Conservation (phyloP, 92 coral and sea anemone genomes). For the Pocillopora grandis region DNA sequence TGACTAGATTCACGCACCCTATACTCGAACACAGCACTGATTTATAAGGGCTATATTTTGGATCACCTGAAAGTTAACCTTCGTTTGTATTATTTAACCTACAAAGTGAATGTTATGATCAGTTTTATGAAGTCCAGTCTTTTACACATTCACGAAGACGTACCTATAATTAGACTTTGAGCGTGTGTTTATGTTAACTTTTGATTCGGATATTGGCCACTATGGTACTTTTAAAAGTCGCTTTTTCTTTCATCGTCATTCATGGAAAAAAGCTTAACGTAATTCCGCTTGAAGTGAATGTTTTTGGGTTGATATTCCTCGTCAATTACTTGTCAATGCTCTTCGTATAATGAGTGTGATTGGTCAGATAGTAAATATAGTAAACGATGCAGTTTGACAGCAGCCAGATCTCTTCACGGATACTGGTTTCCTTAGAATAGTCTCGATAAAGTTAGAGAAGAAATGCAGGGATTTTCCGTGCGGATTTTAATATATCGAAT, state of each 20-base stretch:
- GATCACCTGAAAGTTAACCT: neutral
- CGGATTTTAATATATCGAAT: no score
- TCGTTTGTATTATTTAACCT: neutral
- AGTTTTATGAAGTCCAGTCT: no score
- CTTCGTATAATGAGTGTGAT: neutral
- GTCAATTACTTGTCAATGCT: neutral
- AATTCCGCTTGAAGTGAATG: no score
- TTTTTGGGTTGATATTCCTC: no score
- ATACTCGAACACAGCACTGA: neutral
- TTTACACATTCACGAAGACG: no score
- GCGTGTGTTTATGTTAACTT: neutral
- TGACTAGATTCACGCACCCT: neutral
- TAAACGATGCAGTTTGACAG: neutral
- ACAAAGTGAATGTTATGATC: neutral
- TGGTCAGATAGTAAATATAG: neutral
- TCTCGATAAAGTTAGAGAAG: neutral
- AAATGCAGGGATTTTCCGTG: neutral
- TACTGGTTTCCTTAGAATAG: neutral
- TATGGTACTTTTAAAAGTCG: neutral
- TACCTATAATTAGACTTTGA: neutral
- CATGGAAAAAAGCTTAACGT: neutral
- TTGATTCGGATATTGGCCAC: neutral
- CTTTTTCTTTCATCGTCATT: neutral
- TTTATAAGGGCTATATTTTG: neutral
- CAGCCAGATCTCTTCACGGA: neutral